Conservation (phyloP, 1,140 invertebrate genomes). For the Zophobas atratus region DNA sequence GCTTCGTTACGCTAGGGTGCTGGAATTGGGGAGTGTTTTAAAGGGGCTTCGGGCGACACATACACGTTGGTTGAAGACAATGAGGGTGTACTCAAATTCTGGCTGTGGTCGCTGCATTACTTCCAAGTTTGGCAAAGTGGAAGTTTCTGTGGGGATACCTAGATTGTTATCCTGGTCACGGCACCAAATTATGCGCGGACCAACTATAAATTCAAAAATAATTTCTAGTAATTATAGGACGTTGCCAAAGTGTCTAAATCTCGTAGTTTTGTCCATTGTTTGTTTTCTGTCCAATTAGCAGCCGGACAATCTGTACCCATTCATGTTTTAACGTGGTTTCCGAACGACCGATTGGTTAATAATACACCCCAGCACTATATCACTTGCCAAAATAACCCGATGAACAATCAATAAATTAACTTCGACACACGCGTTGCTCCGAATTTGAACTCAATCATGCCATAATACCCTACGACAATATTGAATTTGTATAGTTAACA, state of each 20-base stretch:
- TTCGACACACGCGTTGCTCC: constrained; percentile 21
- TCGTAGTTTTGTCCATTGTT: too few species aligned
- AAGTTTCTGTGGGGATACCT: too few species aligned
- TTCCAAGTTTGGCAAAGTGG: too few species aligned
- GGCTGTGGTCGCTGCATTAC: too few species aligned
- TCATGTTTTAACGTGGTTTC: not conserved
- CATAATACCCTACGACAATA: not conserved
- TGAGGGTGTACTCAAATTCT: not conserved
- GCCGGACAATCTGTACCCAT: not conserved
- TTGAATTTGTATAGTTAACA: too few species aligned
- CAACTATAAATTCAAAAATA: too few species aligned
- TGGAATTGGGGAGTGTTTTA: not conserved
- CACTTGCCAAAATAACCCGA: constrained; percentile 14
- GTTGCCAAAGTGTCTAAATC: not conserved
- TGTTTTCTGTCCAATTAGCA: not conserved
- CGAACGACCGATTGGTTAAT: not conserved
- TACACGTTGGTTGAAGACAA: not conserved
- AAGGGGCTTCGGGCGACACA: not conserved
- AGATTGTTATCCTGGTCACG: too few species aligned
- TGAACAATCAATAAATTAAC: constrained; percentile 41
- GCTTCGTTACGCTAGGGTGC: not conserved
- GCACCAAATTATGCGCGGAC: too few species aligned
- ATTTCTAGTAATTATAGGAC: too few species aligned
- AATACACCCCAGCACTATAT: not conserved
- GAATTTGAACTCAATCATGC: not conserved